These are phyloP conservation scores for Myrmecobius fasciatus DNA, from an alignment of 2,113 vertebrate genomes.

Conservation along the genomic window DNA sequence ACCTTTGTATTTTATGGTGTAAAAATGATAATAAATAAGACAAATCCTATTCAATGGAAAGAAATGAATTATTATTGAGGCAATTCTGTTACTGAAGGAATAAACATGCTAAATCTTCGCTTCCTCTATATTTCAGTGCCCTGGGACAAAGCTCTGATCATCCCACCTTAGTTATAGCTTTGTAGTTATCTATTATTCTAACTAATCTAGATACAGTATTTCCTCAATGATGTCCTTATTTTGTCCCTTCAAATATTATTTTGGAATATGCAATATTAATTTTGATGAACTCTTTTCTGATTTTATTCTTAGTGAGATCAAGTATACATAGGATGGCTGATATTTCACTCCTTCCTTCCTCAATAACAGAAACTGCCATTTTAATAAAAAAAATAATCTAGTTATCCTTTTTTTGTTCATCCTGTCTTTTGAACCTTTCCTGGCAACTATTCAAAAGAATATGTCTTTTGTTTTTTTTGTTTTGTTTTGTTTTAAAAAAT, in stretches of 20 bases:
- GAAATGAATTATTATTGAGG: background rate
- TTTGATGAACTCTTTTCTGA: background rate
- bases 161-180: background rate
- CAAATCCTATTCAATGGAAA: background rate
- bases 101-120: background rate
- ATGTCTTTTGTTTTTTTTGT: background rate
- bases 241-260: background rate
- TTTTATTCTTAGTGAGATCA: background rate
- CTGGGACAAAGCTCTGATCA: background rate
- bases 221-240: background rate
- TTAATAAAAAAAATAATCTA: constrained; percentile 25
- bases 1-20: background rate
- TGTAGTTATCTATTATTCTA: background rate
- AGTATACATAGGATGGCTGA: background rate
- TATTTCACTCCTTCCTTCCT: background rate
- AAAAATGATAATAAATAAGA: background rate
- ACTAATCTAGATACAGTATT: background rate
- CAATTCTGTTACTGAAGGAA: background rate
- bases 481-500: background rate
- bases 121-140: background rate
- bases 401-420: background rate
- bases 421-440: constrained; percentile 31
- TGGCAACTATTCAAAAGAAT: background rate
- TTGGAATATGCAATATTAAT: background rate
- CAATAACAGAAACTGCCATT: background rate